Evolutionary conservation across 2,113 vertebrate genomes (phyloP).

Genomic region (Dissostichus mawsoni): DNA sequence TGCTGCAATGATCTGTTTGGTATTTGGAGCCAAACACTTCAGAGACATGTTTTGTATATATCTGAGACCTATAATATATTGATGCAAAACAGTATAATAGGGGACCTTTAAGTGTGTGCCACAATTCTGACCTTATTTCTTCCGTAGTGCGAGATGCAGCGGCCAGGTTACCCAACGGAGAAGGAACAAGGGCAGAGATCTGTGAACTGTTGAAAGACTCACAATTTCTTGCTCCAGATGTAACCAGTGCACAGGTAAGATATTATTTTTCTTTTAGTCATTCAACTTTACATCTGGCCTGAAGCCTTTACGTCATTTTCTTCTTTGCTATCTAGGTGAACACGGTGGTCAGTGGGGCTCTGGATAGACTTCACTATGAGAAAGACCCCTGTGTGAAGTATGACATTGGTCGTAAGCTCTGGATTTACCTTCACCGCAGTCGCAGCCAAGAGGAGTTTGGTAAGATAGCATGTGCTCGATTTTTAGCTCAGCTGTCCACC

Average conservation of each 20-base stretch:
- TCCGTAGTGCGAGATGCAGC: constrained; percentile 93
- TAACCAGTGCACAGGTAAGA: constrained; percentile 95
- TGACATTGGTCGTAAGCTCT: constrained; percentile 95
- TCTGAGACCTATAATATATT: no score
- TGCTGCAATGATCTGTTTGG: no score
- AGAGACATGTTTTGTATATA: no score
- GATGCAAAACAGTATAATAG: no score
- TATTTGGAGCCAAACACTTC: no score
- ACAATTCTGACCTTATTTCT: not conserved
- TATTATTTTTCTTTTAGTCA: not conserved
- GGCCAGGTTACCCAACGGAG: constrained; percentile 95
- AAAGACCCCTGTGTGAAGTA: constrained; percentile 99
- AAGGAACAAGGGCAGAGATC: constrained; percentile 97
- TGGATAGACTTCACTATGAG: constrained; percentile 96
- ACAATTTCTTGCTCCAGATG: constrained; percentile 96
- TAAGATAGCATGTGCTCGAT: constrained; percentile 68
- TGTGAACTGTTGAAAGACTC: constrained; percentile 98
- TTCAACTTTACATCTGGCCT: not conserved
- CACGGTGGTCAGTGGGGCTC: constrained; percentile 95
- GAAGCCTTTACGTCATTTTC: not conserved
- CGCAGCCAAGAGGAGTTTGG: constrained; percentile 98
- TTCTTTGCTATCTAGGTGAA: constrained; percentile 87
- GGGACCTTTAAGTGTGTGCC: no score
- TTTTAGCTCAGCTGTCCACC: not conserved
- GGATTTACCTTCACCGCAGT: constrained; percentile 96